Conservation (phyloP, 2,888 invertebrate species). For the Diaperis boleti region DNA sequence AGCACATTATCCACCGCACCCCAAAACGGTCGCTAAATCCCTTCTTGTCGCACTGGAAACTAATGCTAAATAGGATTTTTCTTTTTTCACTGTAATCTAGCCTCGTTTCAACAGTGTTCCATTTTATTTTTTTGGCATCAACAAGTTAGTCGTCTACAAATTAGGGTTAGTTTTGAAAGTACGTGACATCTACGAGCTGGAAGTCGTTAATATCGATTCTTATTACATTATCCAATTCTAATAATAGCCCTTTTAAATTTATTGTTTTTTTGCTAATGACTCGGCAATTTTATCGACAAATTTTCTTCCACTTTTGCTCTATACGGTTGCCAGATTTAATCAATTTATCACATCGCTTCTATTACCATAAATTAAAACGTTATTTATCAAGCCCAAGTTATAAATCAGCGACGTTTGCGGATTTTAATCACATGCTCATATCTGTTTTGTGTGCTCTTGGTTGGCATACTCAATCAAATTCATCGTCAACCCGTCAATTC, state of each 20-base stretch:
- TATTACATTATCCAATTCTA: conserved; percentile 22
- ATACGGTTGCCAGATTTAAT: conserved; percentile 6
- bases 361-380: conserved; percentile 5
- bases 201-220: conserved; percentile 18
- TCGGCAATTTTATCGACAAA: conserved; percentile 15
- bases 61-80: conserved; percentile 8
- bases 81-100: conserved; percentile 3
- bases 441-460: conserved; percentile 9
- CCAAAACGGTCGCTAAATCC: conserved; percentile 18
- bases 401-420: conserved; percentile 16
- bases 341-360: conserved; percentile 10
- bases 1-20: conserved; percentile 16
- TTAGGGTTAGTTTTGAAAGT: conserved; percentile 1
- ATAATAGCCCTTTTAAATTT: conserved; percentile 23
- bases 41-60: neutral
- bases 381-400: neutral
- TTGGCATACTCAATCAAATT: neutral
- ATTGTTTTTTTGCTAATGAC: conserved; percentile 24
- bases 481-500: neutral
- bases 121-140: neutral
- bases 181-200: neutral
- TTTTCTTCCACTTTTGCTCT: conserved; percentile 10
- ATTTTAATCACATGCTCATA: conserved; percentile 1
- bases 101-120: neutral
- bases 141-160: neutral